Conservation (phyloP, 2,797 vertebrate genomes). For the Danio choprae region DNA sequence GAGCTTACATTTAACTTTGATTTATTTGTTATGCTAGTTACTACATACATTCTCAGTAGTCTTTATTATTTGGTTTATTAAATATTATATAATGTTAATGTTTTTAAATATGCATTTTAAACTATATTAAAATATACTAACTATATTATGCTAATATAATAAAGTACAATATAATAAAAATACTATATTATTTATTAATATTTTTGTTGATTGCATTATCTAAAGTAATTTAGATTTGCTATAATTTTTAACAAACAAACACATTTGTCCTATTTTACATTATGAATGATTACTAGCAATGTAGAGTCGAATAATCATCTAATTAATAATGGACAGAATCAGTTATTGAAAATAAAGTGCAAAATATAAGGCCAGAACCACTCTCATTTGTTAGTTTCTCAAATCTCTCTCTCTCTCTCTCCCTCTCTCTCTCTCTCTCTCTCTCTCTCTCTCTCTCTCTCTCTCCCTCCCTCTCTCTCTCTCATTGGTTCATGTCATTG, state of each 20-base stretch:
- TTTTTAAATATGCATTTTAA: neutral
- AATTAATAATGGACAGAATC: neutral
- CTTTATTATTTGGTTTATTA: neutral
- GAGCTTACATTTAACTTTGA: too few species aligned
- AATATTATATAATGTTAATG: too few species aligned
- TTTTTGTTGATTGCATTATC: neutral
- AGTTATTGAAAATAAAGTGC: neutral
- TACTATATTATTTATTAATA: neutral
- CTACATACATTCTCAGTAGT: neutral
- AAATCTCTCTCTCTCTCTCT: conserved; percentile 44
- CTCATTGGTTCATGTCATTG: too few species aligned
- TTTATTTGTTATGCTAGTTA: too few species aligned
- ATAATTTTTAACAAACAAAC: neutral
- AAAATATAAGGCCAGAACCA: too few species aligned
- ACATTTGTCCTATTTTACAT: neutral
- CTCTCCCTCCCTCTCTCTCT: conserved; percentile 79
- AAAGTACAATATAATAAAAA: neutral
- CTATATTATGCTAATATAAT: neutral
- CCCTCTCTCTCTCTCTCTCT: conserved; percentile 51
- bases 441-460: conserved; percentile 5
- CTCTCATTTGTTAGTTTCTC: neutral
- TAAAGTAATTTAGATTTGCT: neutral
- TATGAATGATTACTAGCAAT: neutral
- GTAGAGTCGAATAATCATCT: neutral
- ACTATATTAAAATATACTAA: too few species aligned